phyloP scores from a whole-genome alignment of 2,888 invertebrate genomes.

The Reticulitermes lucifugus region DNA sequence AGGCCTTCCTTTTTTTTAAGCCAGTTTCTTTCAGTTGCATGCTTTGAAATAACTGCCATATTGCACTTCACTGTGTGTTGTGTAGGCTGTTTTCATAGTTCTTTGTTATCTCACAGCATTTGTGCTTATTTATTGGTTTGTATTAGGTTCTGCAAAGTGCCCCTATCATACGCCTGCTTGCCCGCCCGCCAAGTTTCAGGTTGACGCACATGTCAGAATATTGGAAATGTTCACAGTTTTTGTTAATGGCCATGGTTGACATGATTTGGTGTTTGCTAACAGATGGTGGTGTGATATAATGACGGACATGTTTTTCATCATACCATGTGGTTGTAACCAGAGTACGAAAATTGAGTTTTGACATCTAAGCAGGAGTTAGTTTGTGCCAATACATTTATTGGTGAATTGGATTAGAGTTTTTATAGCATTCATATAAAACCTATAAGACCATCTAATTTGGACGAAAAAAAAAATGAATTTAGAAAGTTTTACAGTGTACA shows the following conservation, averaged over 20 bases:
- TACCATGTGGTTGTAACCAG: not conserved
- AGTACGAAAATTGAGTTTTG: not conserved
- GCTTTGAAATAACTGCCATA: not conserved
- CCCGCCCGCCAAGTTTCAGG: slow-evolving; percentile 5
- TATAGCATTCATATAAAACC: not conserved
- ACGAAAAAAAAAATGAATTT: not conserved
- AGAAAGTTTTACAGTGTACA: not conserved
- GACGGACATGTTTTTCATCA: not conserved
- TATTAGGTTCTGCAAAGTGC: slow-evolving; percentile 47
- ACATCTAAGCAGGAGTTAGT: not conserved
- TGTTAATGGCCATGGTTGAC: not conserved
- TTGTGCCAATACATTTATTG: not conserved
- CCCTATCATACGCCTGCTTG: slow-evolving; percentile 42
- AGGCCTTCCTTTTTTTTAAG: not conserved
- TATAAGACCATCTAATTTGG: not conserved
- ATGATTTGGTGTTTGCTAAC: not conserved
- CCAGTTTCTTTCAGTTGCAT: not conserved
- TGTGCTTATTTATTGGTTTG: slow-evolving; percentile 18
- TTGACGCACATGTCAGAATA: slow-evolving; percentile 22
- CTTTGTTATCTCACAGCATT: not conserved
- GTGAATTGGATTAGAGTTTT: not conserved
- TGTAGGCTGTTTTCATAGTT: not conserved
- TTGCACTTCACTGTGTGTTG: not conserved
- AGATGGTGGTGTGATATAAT: not conserved
- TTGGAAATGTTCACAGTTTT: slow-evolving; percentile 31